A percentile compares a stretch with the other conserved stretches of the same genome.
Evolutionary conservation across 2,888 invertebrate genomes (phyloP).

Genomic region (Sycophila texana): DNA sequence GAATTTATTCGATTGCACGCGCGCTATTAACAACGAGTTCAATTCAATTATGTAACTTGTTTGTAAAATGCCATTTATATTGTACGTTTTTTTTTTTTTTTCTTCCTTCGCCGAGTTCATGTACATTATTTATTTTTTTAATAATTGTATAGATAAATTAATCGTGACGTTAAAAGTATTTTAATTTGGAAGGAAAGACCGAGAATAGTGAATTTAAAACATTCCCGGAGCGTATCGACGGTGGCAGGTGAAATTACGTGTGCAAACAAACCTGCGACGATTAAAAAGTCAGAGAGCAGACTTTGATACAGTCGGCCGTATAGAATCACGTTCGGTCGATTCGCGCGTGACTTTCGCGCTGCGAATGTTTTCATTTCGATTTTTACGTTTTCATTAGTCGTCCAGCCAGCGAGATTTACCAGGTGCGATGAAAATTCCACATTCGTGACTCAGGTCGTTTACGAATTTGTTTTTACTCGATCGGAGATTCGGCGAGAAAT

Average conservation of each 20-base stretch:
- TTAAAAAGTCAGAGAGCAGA: conserved; percentile 18
- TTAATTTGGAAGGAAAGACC: no score
- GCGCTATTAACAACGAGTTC: no score
- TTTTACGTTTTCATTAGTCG: conserved; percentile 10
- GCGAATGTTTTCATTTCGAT: conserved; percentile 18
- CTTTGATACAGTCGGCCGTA: conserved; percentile 15
- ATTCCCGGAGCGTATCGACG: no score
- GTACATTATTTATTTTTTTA: no score
- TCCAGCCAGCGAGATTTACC: conserved; percentile 29
- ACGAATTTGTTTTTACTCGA: conserved; percentile 45
- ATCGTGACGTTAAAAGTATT: no score
- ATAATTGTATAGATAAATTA: no score
- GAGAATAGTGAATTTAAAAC: no score
- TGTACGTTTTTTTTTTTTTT: no score
- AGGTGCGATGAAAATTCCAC: conserved; percentile 46
- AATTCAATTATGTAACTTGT: no score
- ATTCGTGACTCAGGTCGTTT: conserved; percentile 45
- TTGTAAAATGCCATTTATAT: no score
- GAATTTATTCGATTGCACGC: no score
- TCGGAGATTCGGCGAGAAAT: not conserved
- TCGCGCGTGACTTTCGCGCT: conserved; percentile 45
- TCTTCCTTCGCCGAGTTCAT: no score
- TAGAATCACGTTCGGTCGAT: conserved; percentile 42
- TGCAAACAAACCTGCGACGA: conserved; percentile 17
- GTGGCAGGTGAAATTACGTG: conserved; percentile 28